Conservation (phyloP, 92 coral and sea anemone genomes). For the Porites lobata region DNA sequence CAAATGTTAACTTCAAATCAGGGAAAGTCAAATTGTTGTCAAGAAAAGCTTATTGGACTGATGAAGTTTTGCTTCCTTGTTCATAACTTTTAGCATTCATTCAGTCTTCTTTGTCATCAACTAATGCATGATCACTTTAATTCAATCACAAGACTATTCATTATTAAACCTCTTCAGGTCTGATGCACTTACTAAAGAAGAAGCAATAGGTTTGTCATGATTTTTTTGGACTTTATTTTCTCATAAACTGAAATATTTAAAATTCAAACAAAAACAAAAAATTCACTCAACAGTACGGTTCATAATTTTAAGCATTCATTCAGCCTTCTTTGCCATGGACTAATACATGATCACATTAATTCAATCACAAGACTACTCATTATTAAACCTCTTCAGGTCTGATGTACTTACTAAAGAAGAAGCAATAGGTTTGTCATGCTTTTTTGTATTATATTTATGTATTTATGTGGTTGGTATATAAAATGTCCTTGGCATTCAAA, state of each 20-base stretch:
- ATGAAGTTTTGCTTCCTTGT: too few species aligned
- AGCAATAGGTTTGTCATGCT: slow-evolving; percentile 77
- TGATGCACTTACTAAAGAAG: slow-evolving; percentile 92
- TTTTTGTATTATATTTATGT: neutral
- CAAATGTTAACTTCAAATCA: too few species aligned
- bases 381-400: slow-evolving; percentile 46
- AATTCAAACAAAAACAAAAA: too few species aligned
- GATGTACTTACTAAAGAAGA: slow-evolving; percentile 94
- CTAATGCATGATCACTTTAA: neutral
- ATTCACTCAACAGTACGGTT: too few species aligned
- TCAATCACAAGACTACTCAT: neutral
- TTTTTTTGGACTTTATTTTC: too few species aligned
- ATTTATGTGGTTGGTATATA: too few species aligned
- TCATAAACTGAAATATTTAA: too few species aligned
- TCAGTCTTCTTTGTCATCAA: neutral
- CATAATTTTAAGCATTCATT: neutral
- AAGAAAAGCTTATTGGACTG: too few species aligned
- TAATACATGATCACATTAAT: too few species aligned
- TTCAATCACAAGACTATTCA: neutral
- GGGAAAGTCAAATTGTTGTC: too few species aligned
- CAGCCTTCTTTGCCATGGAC: neutral
- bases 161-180: slow-evolving; percentile 45
- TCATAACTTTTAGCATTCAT: neutral
- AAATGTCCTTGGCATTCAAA: too few species aligned
- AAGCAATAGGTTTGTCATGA: slow-evolving; percentile 81